Percentiles rank a stretch among this genome's conserved stretches.
Evolutionary conservation across 2,797 vertebrate genomes (phyloP).

Genomic region (Cyclopterus lumpus): DNA sequence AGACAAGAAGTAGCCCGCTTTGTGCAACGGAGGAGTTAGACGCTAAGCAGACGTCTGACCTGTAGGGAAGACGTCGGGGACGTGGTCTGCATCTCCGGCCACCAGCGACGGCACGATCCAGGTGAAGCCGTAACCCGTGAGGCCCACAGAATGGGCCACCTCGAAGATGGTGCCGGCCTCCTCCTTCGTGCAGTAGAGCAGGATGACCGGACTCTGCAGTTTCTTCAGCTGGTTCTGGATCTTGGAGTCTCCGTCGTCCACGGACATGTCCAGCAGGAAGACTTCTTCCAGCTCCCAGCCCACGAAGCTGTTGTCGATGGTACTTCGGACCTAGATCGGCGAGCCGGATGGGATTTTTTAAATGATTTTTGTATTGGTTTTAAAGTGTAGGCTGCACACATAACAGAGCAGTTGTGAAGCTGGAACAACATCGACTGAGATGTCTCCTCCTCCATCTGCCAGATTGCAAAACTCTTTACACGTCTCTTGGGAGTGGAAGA

Average conservation of each 20-base stretch:
- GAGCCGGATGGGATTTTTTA: constrained; percentile 38
- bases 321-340: constrained; percentile 87
- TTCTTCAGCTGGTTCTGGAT: constrained; percentile 99
- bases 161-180: constrained; percentile 98
- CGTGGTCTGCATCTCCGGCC: constrained; percentile 94
- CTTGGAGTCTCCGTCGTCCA: constrained; percentile 96
- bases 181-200: constrained; percentile 98
- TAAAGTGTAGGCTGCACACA: constrained; percentile 76
- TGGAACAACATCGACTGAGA: constrained; percentile 58
- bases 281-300: constrained; percentile 99
- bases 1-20: background rate
- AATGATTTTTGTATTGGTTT: background rate
- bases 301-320: constrained; percentile 98
- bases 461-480: constrained; percentile 55
- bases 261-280: constrained; percentile 95
- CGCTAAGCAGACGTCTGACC: constrained; percentile 46
- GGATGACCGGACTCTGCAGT: constrained; percentile 98
- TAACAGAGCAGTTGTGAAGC: constrained; percentile 38
- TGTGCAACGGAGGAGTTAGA: background rate
- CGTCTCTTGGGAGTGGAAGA: constrained; percentile 38
- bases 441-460: constrained; percentile 53
- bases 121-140: constrained; percentile 97
- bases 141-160: constrained; percentile 96
- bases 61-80: constrained; percentile 93
- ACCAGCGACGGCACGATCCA: constrained; percentile 98